Percentiles rank a stretch among this genome's conserved stretches.
Conservation (phyloP, 2,113 vertebrate species). For the Fulmarus glacialis region DNA sequence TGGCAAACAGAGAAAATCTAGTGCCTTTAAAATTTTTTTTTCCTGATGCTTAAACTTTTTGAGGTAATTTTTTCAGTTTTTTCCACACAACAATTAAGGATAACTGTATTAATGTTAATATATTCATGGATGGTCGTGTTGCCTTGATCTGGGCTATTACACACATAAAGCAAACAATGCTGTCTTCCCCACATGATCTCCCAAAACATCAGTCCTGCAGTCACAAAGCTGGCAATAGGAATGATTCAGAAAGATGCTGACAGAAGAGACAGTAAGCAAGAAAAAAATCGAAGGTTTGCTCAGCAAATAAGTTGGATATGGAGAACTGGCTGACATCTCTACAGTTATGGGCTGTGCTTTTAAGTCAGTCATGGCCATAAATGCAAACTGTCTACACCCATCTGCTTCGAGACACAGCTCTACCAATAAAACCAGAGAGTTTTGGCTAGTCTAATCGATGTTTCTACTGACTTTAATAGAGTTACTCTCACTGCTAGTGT, state of each 20-base stretch:
- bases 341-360: not conserved
- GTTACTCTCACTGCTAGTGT: not conserved
- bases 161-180: not conserved
- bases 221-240: not conserved
- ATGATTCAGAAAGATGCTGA: not conserved
- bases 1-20: not conserved
- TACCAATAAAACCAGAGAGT: not conserved
- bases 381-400: not conserved
- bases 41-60: not conserved
- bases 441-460: not conserved
- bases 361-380: not conserved
- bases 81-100: not conserved
- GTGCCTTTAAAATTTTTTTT: not conserved
- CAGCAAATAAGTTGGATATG: not conserved
- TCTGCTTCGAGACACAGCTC: not conserved
- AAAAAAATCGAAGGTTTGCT: not conserved
- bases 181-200: not conserved
- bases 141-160: not conserved
- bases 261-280: not conserved
- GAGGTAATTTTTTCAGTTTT: not conserved
- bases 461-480: not conserved
- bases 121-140: not conserved
- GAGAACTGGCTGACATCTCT: not conserved
- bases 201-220: not conserved
- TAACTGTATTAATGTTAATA: not conserved